Conservation (phyloP, 2,113 vertebrate species). For the Gavia stellata region DNA sequence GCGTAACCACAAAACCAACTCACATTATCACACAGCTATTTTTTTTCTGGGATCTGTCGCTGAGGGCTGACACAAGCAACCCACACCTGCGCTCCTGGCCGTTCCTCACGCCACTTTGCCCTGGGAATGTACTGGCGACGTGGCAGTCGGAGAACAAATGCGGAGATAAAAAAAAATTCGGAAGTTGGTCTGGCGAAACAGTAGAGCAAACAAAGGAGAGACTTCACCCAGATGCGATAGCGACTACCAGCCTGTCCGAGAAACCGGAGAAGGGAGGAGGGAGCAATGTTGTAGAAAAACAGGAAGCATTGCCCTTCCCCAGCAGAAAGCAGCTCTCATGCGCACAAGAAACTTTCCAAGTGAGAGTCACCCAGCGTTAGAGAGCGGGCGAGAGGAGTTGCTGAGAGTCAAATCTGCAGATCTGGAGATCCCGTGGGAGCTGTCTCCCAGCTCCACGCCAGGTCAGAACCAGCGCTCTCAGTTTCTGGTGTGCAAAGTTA, state of each 20-base stretch:
- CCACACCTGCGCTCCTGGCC: background rate
- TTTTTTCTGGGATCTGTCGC: background rate
- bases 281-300: background rate
- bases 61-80: background rate
- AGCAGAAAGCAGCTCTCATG: background rate
- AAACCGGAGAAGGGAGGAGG: background rate
- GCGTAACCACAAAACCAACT: background rate
- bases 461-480: background rate
- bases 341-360: background rate
- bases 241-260: background rate
- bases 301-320: background rate
- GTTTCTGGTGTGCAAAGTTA: background rate
- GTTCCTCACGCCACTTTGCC: background rate
- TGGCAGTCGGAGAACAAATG: background rate
- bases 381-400: background rate
- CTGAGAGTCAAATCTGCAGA: background rate
- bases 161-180: background rate
- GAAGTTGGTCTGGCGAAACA: background rate
- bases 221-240: background rate
- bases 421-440: background rate
- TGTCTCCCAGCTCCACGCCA: background rate
- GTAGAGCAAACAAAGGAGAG: conserved; percentile 54
- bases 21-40: accelerated
- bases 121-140: background rate
- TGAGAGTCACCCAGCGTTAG: background rate